These are phyloP conservation scores for Danionella cerebrum DNA, from an alignment of 2,113 vertebrate genomes.

Conservation along the genomic window DNA sequence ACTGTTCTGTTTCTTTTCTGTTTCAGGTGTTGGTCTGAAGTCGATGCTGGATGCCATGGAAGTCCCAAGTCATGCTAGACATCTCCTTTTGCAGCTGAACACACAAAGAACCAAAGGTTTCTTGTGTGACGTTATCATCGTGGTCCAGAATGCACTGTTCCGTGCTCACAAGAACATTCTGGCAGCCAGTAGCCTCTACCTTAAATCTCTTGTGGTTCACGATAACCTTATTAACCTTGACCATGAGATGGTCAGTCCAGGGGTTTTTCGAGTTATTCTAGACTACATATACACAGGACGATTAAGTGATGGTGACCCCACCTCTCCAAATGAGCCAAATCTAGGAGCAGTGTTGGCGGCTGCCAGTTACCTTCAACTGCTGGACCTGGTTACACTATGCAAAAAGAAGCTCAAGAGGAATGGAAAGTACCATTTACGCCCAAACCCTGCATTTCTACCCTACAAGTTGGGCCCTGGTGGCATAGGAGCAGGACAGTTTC, in stretches of 20 bases:
- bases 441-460: conserved; percentile 71
- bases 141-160: conserved; percentile 98
- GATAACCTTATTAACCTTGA: conserved; percentile 99
- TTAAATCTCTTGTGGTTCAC: conserved; percentile 97
- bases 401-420: conserved; percentile 92
- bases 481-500: conserved; percentile 65
- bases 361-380: conserved; percentile 95
- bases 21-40: conserved; percentile 83
- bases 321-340: conserved; percentile 73
- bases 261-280: conserved; percentile 91
- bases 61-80: conserved; percentile 92
- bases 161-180: conserved; percentile 98
- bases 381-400: conserved; percentile 91
- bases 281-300: conserved; percentile 98
- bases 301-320: conserved; percentile 77
- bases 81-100: conserved; percentile 98
- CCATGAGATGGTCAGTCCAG: conserved; percentile 99
- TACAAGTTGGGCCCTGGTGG: conserved; percentile 66
- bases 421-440: conserved; percentile 84
- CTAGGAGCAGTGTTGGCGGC: conserved; percentile 85
- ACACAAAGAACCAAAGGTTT: conserved; percentile 97
- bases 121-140: conserved; percentile 98
- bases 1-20: conserved; percentile 50
- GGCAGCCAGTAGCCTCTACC: conserved; percentile 98
- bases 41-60: conserved; percentile 97